Conservation (phyloP, 2,888 invertebrate genomes). For the Ypsolopha sequella region DNA sequence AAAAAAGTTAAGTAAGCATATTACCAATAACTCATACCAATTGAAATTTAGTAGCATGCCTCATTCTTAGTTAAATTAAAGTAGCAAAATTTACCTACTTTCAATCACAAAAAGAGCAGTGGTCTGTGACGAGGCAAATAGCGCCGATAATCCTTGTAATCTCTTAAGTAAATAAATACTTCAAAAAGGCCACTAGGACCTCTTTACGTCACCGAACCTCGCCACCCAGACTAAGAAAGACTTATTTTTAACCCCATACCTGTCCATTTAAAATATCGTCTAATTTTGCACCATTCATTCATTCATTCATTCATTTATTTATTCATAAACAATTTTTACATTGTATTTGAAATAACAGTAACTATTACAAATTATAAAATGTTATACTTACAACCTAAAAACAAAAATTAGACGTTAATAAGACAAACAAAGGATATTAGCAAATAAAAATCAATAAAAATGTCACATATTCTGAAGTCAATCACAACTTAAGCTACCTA, state of each 20-base stretch:
- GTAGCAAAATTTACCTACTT: not conserved
- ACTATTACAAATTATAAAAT: too few species aligned
- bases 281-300: conserved; percentile 32
- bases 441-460: too few species aligned
- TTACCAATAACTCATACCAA: too few species aligned
- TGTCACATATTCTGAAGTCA: too few species aligned
- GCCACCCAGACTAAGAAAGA: conserved; percentile 32
- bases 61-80: not conserved
- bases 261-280: conserved; percentile 15
- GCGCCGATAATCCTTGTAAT: conserved; percentile 46
- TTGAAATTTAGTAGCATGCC: conserved; percentile 4
- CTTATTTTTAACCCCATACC: not conserved
- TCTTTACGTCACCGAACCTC: conserved; percentile 18
- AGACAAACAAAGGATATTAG: too few species aligned
- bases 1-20: too few species aligned
- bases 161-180: conserved; percentile 58
- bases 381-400: too few species aligned
- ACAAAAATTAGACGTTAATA: too few species aligned
- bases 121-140: conserved; percentile 19
- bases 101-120: conserved; percentile 18
- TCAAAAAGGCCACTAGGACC: conserved; percentile 31
- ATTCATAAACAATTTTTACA: too few species aligned
- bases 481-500: too few species aligned
- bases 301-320: too few species aligned
- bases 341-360: too few species aligned